Evolutionary conservation across 2,113 vertebrate genomes (phyloP).

Genomic region (Arenaria interpres): DNA sequence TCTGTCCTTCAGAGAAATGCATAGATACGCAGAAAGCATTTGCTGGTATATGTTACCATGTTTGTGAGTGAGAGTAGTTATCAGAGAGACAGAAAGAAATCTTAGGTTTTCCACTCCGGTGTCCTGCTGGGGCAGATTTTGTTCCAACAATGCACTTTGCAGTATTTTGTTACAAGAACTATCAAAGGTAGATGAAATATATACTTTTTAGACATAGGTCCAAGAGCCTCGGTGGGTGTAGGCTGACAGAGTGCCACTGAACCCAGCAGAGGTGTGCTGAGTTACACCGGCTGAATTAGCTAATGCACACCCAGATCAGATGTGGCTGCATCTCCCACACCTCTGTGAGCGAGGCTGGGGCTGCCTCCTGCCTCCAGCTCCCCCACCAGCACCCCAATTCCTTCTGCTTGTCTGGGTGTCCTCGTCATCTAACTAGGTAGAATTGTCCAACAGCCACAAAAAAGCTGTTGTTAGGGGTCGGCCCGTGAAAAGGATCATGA

Average conservation of each 20-base stretch:
- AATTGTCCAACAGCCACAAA: neutral
- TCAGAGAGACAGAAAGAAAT: slow-evolving; percentile 7
- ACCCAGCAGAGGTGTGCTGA: neutral
- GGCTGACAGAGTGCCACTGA: neutral
- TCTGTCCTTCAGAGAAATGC: slow-evolving; percentile 15
- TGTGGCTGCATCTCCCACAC: neutral
- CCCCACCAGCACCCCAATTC: neutral
- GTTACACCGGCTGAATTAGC: neutral
- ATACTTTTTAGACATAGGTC: neutral
- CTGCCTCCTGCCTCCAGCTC: neutral
- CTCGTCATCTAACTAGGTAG: rapidly evolving
- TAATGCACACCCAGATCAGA: neutral
- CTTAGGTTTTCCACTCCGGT: neutral
- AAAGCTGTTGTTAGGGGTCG: neutral
- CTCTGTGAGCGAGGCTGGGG: neutral
- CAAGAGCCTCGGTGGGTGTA: neutral
- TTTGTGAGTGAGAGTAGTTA: neutral
- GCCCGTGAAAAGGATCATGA: neutral
- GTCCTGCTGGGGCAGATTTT: neutral
- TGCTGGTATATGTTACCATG: neutral
- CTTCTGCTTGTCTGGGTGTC: rapidly evolving
- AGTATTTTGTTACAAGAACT: slow-evolving; percentile 43
- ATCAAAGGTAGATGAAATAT: slow-evolving; percentile 43
- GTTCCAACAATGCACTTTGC: slow-evolving; percentile 48
- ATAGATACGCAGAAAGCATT: slow-evolving; percentile 4